These are phyloP conservation scores for Sphecodes monilicornis DNA, from an alignment of 2,888 invertebrate genomes.

Conservation along the genomic window DNA sequence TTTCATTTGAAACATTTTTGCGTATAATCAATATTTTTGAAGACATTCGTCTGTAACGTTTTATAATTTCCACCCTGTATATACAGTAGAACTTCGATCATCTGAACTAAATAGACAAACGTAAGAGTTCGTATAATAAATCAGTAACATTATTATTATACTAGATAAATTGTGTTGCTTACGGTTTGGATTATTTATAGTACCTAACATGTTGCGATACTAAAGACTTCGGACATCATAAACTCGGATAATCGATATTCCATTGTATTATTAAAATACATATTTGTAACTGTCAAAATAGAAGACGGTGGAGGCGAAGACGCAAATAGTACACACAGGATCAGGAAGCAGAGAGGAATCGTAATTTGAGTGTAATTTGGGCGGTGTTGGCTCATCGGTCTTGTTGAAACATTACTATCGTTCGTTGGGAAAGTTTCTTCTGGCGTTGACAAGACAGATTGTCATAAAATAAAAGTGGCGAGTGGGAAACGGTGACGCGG, in stretches of 20 bases:
- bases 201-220: too few species aligned
- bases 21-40: too few species aligned
- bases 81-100: too few species aligned
- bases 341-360: conserved; percentile 55
- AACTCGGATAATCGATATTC: not conserved
- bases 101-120: too few species aligned
- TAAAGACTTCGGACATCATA: too few species aligned
- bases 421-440: conserved; percentile 70
- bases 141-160: too few species aligned
- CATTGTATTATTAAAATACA: not conserved
- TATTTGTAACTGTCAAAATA: not conserved
- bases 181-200: too few species aligned
- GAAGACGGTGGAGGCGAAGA: conserved; percentile 49
- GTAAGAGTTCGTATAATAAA: too few species aligned
- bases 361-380: conserved; percentile 74
- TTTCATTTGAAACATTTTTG: too few species aligned
- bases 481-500: conserved; percentile 43
- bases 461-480: conserved; percentile 60
- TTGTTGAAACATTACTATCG: conserved; percentile 68
- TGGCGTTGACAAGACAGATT: conserved; percentile 76
- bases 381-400: conserved; percentile 69
- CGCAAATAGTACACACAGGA: conserved; percentile 40
- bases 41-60: too few species aligned
- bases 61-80: too few species aligned
- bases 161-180: too few species aligned